Percentiles rank a stretch among this genome's conserved stretches.
phyloP scores from a whole-genome alignment of 2,797 vertebrate species.

The Urosaurus nigricauda region DNA sequence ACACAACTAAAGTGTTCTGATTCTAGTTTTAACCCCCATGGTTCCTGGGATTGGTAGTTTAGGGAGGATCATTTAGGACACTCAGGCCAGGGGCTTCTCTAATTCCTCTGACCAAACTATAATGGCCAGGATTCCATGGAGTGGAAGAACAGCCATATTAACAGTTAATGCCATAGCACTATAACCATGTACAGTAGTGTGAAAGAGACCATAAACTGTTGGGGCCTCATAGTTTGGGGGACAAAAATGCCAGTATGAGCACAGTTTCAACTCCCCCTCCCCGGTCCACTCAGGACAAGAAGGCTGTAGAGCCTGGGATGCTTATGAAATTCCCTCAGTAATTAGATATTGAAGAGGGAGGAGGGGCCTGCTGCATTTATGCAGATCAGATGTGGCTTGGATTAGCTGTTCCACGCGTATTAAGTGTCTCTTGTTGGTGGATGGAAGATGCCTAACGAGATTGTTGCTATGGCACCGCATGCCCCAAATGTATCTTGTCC shows the following conservation, averaged over 20 bases:
- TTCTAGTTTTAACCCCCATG: too few relatives aligned
- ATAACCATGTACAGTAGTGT: too few relatives aligned
- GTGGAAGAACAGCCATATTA: too few relatives aligned
- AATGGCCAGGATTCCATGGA: too few relatives aligned
- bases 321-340: conserved; percentile 18
- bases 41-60: too few relatives aligned
- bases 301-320: background rate
- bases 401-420: conserved; percentile 42
- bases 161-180: too few relatives aligned
- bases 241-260: background rate
- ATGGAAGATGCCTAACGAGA: conserved; percentile 6
- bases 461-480: background rate
- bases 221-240: background rate
- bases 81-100: too few relatives aligned
- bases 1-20: too few relatives aligned
- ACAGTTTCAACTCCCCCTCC: too few relatives aligned
- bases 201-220: too few relatives aligned
- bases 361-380: conserved; percentile 38
- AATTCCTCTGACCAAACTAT: too few relatives aligned
- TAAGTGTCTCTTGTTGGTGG: conserved; percentile 30
- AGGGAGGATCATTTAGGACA: too few relatives aligned
- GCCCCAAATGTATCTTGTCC: background rate
- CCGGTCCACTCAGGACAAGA: background rate
- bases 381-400: conserved; percentile 41
- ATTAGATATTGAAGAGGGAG: conserved; percentile 10